Evolutionary conservation across 2,888 invertebrate genomes (phyloP).

Genomic region (Trisateles emortualis): DNA sequence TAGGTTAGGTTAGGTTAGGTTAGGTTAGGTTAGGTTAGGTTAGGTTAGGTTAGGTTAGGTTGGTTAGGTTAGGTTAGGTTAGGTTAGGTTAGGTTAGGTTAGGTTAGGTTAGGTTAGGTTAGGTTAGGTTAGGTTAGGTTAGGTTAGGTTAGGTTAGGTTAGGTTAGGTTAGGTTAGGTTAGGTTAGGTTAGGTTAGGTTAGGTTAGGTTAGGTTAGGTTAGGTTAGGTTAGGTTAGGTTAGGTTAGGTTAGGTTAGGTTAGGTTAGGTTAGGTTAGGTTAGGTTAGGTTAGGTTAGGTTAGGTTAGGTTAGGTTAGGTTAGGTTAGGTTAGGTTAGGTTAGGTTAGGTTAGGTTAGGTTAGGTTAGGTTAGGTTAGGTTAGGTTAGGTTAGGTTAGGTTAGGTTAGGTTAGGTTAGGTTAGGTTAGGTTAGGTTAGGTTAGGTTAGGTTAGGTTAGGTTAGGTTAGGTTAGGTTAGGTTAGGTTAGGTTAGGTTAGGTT

Average conservation of each 20-base stretch:
- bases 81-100: slow-evolving; percentile 29
- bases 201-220: slow-evolving; percentile 34
- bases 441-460: slow-evolving; percentile 19
- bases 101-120: slow-evolving; percentile 22
- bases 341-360: too few relatives aligned
- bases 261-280: too few relatives aligned
- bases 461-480: slow-evolving; percentile 10
- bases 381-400: slow-evolving; percentile 24
- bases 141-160: slow-evolving; percentile 29
- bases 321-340: too few relatives aligned
- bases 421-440: slow-evolving; percentile 20
- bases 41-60: slow-evolving; percentile 22
- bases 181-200: slow-evolving; percentile 32
- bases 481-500: slow-evolving; percentile 19
- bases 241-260: slow-evolving; percentile 36
- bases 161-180: too few relatives aligned
- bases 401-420: slow-evolving; percentile 22
- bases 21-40: slow-evolving; percentile 40
- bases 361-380: too few relatives aligned
- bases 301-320: too few relatives aligned
- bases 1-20: slow-evolving; percentile 34
- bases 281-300: too few relatives aligned
- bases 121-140: slow-evolving; percentile 27
- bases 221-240: slow-evolving; percentile 32
- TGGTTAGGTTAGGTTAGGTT: slow-evolving; percentile 25